A percentile compares a stretch with the other conserved stretches of the same genome.
phyloP scores from a whole-genome alignment of 1,140 invertebrate species.

The Aphaenogaster floridana region DNA sequence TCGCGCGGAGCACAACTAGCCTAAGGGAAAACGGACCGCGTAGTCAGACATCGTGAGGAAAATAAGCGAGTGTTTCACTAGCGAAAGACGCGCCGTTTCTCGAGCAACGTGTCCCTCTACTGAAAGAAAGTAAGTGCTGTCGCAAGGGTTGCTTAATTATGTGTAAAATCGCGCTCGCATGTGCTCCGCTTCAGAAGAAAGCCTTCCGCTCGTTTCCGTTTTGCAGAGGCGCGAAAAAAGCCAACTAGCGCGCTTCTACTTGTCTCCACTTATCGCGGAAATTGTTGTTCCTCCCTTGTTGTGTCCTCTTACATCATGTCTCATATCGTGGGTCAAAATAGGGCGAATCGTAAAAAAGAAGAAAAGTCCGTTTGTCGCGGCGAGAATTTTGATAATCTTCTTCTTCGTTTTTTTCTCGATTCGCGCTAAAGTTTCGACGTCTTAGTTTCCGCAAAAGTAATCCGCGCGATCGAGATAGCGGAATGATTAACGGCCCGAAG shows the following conservation, averaged over 20 bases:
- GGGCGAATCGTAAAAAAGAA: background rate
- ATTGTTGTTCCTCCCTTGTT: background rate
- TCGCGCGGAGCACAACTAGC: constrained; percentile 23
- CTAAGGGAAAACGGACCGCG: constrained; percentile 61
- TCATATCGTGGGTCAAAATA: background rate
- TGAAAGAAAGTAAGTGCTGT: background rate
- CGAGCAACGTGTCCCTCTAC: background rate
- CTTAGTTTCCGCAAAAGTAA: background rate
- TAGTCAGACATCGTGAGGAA: constrained; percentile 41
- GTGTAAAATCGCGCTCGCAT: background rate
- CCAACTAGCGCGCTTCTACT: background rate
- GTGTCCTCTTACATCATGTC: background rate
- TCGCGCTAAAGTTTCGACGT: background rate
- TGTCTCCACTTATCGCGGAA: background rate
- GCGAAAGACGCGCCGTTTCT: constrained; percentile 2
- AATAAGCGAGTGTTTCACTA: constrained; percentile 36
- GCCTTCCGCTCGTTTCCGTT: background rate
- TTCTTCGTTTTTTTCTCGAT: background rate
- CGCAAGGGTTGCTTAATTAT: background rate
- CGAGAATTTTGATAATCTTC: background rate
- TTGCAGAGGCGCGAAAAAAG: background rate
- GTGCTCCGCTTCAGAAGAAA: background rate
- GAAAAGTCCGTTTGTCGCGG: background rate
- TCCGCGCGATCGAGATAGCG: background rate
- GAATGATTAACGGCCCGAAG: background rate